phyloP scores from a whole-genome alignment of 2,113 vertebrate species.

The Colaptes auratus region DNA sequence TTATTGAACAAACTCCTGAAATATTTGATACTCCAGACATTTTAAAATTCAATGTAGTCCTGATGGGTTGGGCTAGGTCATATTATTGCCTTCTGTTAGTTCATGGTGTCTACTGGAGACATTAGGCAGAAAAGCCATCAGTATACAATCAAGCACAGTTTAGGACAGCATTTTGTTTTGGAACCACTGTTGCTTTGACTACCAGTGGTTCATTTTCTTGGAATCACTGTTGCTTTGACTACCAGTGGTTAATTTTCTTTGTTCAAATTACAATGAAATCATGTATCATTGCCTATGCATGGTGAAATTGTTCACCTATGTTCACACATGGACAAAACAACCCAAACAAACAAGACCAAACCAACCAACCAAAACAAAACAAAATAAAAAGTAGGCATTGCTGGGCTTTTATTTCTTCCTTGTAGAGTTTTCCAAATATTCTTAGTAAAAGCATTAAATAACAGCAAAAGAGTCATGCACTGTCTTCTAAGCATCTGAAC shows the following conservation, averaged over 20 bases:
- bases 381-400: neutral
- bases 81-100: neutral
- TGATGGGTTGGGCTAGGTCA: neutral
- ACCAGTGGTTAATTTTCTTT: neutral
- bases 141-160: neutral
- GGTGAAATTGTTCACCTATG: neutral
- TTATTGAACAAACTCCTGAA: slow-evolving; percentile 2
- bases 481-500: neutral
- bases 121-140: neutral
- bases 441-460: neutral
- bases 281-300: neutral
- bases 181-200: too few species aligned
- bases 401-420: neutral
- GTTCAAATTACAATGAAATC: neutral
- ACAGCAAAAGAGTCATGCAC: neutral
- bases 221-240: neutral
- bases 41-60: neutral
- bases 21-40: neutral
- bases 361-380: too few species aligned
- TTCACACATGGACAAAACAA: neutral
- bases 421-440: neutral
- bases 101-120: neutral
- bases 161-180: neutral
- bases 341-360: too few species aligned
- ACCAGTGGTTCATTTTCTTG: too few species aligned